Percentiles rank a stretch among this genome's conserved stretches.
Conservation (phyloP, 2,113 vertebrate species). For the Salvator merianae region DNA sequence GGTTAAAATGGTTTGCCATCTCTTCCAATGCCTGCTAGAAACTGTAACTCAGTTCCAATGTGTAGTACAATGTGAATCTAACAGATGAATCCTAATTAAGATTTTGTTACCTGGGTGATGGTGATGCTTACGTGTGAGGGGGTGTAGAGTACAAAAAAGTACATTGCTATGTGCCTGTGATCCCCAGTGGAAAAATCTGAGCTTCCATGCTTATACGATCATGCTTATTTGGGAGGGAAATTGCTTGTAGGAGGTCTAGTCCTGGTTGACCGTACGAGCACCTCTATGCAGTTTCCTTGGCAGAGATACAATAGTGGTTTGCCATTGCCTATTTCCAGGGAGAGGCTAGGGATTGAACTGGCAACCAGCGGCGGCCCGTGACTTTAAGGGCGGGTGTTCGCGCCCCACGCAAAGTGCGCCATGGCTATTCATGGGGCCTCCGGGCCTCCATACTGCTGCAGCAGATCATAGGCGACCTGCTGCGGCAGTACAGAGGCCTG, state of each 20-base stretch:
- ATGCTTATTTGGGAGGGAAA: conserved; percentile 17
- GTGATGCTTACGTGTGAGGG: conserved; percentile 50
- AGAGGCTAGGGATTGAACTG: too few relatives aligned
- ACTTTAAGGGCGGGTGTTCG: too few relatives aligned
- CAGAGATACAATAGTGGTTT: too few relatives aligned
- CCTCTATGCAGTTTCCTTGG: too few relatives aligned
- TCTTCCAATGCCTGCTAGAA: background rate
- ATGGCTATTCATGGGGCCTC: too few relatives aligned
- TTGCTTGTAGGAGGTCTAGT: background rate
- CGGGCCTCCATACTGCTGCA: too few relatives aligned
- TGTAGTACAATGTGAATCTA: conserved; percentile 39
- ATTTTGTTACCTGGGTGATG: conserved; percentile 60
- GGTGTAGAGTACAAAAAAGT: conserved; percentile 32
- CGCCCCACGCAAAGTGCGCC: too few relatives aligned
- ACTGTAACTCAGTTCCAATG: background rate
- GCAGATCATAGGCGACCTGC: too few relatives aligned
- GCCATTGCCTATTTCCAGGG: too few relatives aligned
- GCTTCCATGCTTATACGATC: background rate
- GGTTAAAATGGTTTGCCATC: background rate
- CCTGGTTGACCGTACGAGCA: background rate
- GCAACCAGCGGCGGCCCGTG: too few relatives aligned
- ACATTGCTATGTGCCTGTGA: conserved; percentile 19
- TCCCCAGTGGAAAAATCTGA: background rate
- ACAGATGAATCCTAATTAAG: background rate
- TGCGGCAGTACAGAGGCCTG: too few relatives aligned